These are phyloP conservation scores for Hyperoplus lanceolatus DNA, from an alignment of 2,797 vertebrate genomes.

Conservation along the genomic window DNA sequence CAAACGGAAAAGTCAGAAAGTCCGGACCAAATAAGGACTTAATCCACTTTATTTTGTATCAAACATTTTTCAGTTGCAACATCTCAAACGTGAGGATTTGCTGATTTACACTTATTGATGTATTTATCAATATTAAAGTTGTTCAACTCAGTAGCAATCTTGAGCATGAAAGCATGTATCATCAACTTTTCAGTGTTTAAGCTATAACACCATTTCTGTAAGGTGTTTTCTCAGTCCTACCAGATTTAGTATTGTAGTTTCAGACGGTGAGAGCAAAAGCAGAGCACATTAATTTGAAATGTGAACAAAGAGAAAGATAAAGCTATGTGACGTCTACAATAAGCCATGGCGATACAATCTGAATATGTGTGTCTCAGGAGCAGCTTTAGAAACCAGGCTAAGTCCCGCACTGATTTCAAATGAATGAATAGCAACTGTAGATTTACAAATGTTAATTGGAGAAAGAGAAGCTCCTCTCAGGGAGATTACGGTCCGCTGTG, in stretches of 20 bases:
- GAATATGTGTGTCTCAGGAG: background rate
- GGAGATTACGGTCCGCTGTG: background rate
- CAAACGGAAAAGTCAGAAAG: no score
- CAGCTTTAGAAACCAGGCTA: background rate
- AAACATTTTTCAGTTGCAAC: no score
- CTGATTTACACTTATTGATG: no score
- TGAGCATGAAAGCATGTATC: no score
- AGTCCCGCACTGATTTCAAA: background rate
- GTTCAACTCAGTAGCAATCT: no score
- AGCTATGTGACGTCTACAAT: background rate
- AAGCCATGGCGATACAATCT: conserved; percentile 4
- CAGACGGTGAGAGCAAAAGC: conserved; percentile 16
- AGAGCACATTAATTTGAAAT: conserved; percentile 12
- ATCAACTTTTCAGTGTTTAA: no score
- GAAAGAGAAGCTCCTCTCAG: background rate
- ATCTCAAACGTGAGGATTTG: no score
- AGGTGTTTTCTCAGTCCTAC: no score
- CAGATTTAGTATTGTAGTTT: background rate
- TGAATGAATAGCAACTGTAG: background rate
- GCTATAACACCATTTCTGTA: no score
- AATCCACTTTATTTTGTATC: no score
- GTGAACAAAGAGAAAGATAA: conserved; percentile 29
- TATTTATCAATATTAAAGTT: no score
- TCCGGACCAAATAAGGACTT: no score
- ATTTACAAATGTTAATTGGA: background rate